Evolutionary conservation across 2,113 vertebrate genomes (phyloP).

Genomic region (Acrocephalus arundinaceus): DNA sequence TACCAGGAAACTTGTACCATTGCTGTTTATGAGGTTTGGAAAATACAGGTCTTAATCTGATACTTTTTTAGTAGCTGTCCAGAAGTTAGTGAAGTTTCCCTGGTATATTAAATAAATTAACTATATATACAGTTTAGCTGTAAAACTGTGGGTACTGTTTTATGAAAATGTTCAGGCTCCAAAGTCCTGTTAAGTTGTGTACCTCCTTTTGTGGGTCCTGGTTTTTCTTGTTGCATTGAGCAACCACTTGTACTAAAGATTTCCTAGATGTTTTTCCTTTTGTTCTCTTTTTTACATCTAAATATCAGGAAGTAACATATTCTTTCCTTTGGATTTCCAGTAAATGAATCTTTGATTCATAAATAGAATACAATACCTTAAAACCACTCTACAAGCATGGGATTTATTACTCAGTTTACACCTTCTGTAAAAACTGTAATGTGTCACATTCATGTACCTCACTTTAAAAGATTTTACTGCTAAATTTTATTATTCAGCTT

Average conservation of each 20-base stretch:
- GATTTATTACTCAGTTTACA: background rate
- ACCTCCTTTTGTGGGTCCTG: background rate
- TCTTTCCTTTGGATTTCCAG: background rate
- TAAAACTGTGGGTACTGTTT: background rate
- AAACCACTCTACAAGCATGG: background rate
- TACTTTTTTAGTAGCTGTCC: background rate
- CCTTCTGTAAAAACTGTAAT: background rate
- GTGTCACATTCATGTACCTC: background rate
- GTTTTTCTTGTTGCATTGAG: background rate
- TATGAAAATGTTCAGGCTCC: background rate
- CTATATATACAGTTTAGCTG: background rate
- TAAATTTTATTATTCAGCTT: background rate
- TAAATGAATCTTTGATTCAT: background rate
- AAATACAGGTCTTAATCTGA: background rate
- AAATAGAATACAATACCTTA: background rate
- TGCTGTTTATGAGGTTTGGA: background rate
- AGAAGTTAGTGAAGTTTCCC: background rate
- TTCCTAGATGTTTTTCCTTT: background rate
- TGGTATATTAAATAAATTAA: background rate
- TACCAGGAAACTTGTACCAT: background rate
- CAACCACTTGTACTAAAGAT: background rate
- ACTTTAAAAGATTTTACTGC: background rate
- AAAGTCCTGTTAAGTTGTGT: background rate
- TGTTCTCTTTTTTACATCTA: background rate
- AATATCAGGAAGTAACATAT: background rate